Evolutionary conservation across 2,113 vertebrate species (phyloP), one percentile per base, ranked within the genome.

Genomic region (Sylvicapra grimmia): DNA sequence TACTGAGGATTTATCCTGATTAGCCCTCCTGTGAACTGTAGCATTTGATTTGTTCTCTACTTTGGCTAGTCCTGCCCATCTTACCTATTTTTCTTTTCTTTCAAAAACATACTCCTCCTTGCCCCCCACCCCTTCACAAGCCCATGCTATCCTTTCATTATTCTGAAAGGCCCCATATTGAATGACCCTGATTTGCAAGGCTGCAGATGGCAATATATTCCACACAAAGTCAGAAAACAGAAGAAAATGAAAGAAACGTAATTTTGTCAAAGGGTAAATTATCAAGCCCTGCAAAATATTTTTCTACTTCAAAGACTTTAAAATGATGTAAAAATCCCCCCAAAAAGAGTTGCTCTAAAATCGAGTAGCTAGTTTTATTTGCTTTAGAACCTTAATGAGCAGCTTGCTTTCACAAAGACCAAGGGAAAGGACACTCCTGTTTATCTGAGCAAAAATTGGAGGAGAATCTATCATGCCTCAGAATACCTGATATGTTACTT

Each of bases 161-260:
- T 51, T 79, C 36, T 47, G 83, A 63, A 68, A 90, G 33, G 82
- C 21, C n/a, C 6, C 13, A 49, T 90, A 12, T 18, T 16, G 33
- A 85, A 90, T 7, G 92, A 40, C 25, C 19, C 54, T 14, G 14
- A 33, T 51, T 61, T 90, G 31, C 92, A 86, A n/a, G 49, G 31
- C 29, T 80, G 4, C 15, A 72, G 40, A 80, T 25, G 10, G 29
- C 4, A 9, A 63, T n/a, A 53, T 15, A n/a, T 29, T 49, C 12
- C 31, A 88, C 36, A 47, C 33, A 93, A 53, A 87, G 10, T 23
- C 16, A 16, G 23, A 94, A 91, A 92, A 72, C 5, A 10, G 63
- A 93, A 96, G 75, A 83, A 84, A 90, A 92, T 61, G 51, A 93
- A 94, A 84, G 47, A 44, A 77, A 95, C 23, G 49, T 53, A n/a